Conservation (phyloP, 2,888 invertebrate genomes). For the Sarcophaga rosellei region DNA sequence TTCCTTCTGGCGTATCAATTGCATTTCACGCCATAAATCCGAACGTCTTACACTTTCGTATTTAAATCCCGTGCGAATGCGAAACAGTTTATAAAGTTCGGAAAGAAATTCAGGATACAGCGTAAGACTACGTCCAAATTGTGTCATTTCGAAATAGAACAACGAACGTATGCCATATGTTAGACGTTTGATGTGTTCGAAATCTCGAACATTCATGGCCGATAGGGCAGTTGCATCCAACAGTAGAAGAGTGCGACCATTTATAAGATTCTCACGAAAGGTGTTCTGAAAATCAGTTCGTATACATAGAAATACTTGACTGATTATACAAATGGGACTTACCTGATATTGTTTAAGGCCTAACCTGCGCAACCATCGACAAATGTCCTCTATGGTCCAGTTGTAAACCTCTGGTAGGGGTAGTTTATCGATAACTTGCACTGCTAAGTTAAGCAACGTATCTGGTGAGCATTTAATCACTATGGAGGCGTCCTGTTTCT, state of each 20-base stretch:
- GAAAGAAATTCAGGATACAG: constrained; percentile 81
- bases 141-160: constrained; percentile 81
- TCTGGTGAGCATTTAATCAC: constrained; percentile 79
- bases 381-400: constrained; percentile 82
- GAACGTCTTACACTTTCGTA: constrained; percentile 82
- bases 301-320: background rate
- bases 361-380: constrained; percentile 82
- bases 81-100: constrained; percentile 82
- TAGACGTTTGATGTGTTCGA: constrained; percentile 81
- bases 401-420: constrained; percentile 80
- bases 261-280: constrained; percentile 81
- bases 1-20: constrained; percentile 82
- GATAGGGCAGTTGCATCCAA: constrained; percentile 82
- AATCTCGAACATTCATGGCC: constrained; percentile 82
- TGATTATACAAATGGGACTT: constrained; percentile 3
- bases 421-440: constrained; percentile 80
- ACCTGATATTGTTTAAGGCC: constrained; percentile 83
- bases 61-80: constrained; percentile 82
- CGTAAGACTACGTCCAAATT: constrained; percentile 81
- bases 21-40: constrained; percentile 83
- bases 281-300: constrained; percentile 77
- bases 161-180: constrained; percentile 79
- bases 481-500: constrained; percentile 72
- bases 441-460: constrained; percentile 80
- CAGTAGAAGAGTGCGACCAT: constrained; percentile 81